Percentiles rank a stretch among this genome's conserved stretches.
Evolutionary conservation across 1,140 invertebrate species (phyloP).

Genomic region (Drosophila equinoxialis): DNA sequence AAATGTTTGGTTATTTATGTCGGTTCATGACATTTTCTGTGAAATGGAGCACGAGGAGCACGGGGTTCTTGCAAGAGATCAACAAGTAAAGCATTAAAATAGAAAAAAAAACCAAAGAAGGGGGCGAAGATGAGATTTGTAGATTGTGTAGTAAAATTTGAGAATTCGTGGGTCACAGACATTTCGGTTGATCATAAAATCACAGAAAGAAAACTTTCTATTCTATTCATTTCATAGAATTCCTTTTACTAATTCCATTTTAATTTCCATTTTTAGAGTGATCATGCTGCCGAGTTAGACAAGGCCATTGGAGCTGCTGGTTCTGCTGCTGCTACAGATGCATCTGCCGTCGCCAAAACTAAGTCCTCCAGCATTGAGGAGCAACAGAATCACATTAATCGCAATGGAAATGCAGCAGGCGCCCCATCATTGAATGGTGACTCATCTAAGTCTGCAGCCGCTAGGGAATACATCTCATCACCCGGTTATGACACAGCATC

Average conservation of each 20-base stretch:
- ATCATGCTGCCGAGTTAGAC: slow-evolving; percentile 70
- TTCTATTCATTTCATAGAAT: neutral
- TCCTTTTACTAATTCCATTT: neutral
- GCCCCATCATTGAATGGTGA: slow-evolving; percentile 30
- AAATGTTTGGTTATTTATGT: slow-evolving; percentile 47
- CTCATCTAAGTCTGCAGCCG: slow-evolving; percentile 40
- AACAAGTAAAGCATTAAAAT: neutral
- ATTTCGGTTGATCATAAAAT: neutral
- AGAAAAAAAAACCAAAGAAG: neutral
- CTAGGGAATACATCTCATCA: slow-evolving; percentile 77
- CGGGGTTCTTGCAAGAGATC: neutral
- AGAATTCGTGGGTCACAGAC: neutral
- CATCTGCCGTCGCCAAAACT: neutral
- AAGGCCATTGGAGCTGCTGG: slow-evolving; percentile 60
- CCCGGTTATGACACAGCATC: slow-evolving; percentile 80
- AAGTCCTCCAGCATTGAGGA: slow-evolving; percentile 39
- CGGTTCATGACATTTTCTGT: slow-evolving; percentile 31
- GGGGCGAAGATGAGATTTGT: neutral
- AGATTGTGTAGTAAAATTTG: neutral
- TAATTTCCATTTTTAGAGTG: slow-evolving; percentile 53
- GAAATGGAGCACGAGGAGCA: slow-evolving; percentile 15
- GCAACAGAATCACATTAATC: slow-evolving; percentile 68
- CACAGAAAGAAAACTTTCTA: neutral
- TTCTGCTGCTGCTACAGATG: slow-evolving; percentile 15
- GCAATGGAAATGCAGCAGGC: slow-evolving; percentile 45